These are phyloP conservation scores for Rhyacichthys aspro DNA, from an alignment of 2,797 vertebrate genomes.

Conservation along the genomic window DNA sequence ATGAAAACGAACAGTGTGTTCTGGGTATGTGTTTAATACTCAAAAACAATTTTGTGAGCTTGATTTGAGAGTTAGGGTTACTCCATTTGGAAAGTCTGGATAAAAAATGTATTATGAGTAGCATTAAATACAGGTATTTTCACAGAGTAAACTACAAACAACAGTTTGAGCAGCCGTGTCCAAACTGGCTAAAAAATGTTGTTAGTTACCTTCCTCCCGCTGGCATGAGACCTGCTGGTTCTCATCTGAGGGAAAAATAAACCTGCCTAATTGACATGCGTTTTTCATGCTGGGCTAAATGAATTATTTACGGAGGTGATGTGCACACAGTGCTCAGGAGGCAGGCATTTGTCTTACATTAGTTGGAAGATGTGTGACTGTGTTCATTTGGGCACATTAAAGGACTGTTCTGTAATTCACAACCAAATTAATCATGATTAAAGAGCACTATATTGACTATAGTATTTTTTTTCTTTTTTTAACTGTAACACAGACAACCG, in stretches of 20 bases:
- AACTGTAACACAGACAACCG: too few species aligned
- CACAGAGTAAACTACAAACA: too few species aligned
- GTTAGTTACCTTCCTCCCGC: conserved; percentile 44
- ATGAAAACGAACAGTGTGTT: conserved; percentile 30
- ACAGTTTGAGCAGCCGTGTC: conserved; percentile 42
- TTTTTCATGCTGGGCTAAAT: conserved; percentile 76
- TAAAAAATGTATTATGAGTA: neutral
- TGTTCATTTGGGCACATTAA: conserved; percentile 18
- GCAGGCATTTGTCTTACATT: conserved; percentile 40
- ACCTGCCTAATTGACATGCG: conserved; percentile 75
- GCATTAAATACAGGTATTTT: neutral
- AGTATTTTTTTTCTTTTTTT: too few species aligned
- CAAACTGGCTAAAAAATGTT: conserved; percentile 69
- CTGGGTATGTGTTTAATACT: conserved; percentile 14
- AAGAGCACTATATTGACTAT: neutral
- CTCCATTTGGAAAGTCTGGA: too few species aligned
- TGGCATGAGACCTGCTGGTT: conserved; percentile 57
- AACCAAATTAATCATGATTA: neutral
- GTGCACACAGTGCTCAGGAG: conserved; percentile 49
- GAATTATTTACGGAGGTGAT: conserved; percentile 70
- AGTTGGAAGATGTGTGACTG: conserved; percentile 25
- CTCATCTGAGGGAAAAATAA: conserved; percentile 61
- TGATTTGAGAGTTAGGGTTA: neutral
- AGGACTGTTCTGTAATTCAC: neutral
- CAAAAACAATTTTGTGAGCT: neutral